Percentiles rank a stretch among this genome's conserved stretches.
These are phyloP conservation scores for Gambelia wislizenii DNA, from an alignment of 2,797 vertebrate genomes.

Conservation along the genomic window DNA sequence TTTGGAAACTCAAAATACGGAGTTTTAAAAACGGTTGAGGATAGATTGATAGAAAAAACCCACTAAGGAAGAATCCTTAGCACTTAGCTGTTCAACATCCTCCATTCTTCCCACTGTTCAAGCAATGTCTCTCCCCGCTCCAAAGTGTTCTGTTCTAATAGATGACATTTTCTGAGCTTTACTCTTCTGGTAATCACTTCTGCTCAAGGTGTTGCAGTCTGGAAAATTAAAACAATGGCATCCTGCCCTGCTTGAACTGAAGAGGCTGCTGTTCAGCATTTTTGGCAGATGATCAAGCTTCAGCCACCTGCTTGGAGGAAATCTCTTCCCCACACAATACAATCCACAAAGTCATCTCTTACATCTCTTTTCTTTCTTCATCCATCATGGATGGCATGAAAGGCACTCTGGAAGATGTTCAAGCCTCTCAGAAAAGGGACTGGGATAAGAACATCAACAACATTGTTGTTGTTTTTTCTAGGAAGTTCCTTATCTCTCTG, in stretches of 20 bases:
- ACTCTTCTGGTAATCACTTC: constrained; percentile 47
- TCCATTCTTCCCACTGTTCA: not conserved
- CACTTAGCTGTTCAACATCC: not conserved
- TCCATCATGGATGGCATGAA: constrained; percentile 34
- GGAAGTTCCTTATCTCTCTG: not conserved
- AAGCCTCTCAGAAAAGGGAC: not conserved
- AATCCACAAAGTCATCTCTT: not conserved
- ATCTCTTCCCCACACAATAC: not conserved
- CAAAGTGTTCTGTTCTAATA: constrained; percentile 1
- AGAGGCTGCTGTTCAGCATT: constrained; percentile 44
- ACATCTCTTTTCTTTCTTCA: constrained; percentile 18
- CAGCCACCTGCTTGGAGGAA: constrained; percentile 56
- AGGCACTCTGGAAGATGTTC: constrained; percentile 26
- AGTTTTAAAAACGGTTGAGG: not conserved
- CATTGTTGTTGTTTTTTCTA: too few species aligned
- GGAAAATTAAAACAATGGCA: constrained; percentile 56
- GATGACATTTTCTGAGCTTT: constrained; percentile 27
- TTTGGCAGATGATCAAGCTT: constrained; percentile 59
- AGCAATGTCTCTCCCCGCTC: accelerated
- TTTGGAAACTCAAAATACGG: not conserved
- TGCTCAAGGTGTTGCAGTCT: constrained; percentile 46
- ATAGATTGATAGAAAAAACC: not conserved
- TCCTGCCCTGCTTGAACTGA: constrained; percentile 31
- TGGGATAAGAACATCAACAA: not conserved
- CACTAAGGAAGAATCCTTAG: not conserved